Conservation (phyloP, 2,888 invertebrate species). For the Drosophila aldrichi region DNA sequence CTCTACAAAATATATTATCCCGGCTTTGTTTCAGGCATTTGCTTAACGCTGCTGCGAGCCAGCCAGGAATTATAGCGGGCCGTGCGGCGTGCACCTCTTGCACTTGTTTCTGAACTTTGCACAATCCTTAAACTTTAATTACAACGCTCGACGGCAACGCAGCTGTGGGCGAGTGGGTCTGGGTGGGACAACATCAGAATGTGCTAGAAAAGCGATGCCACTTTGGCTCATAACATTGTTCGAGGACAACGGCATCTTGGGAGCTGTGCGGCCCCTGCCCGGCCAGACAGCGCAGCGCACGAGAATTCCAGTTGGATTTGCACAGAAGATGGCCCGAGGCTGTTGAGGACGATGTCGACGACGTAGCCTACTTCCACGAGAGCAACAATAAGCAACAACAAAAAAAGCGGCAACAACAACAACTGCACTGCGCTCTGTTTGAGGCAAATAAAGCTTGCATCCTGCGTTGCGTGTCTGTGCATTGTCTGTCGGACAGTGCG, state of each 20-base stretch:
- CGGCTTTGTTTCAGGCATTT: conserved; percentile 44
- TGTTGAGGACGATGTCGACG: conserved; percentile 31
- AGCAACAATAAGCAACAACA: conserved; percentile 44
- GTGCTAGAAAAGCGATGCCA: conserved; percentile 71
- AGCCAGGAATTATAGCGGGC: conserved; percentile 21
- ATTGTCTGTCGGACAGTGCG: conserved; percentile 35
- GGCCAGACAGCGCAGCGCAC: conserved; percentile 61
- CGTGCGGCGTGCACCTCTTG: conserved; percentile 23
- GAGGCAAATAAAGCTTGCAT: conserved; percentile 72
- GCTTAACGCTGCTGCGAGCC: conserved; percentile 29
- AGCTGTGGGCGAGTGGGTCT: background rate
- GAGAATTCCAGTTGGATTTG: conserved; percentile 78
- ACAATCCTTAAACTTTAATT: conserved; percentile 75
- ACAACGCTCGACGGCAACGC: conserved; percentile 50
- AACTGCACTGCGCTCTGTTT: conserved; percentile 48
- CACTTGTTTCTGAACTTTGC: conserved; percentile 54
- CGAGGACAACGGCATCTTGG: conserved; percentile 43
- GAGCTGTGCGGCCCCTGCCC: background rate
- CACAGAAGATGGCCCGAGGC: conserved; percentile 66
- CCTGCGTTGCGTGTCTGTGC: conserved; percentile 59
- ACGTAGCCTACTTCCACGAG: conserved; percentile 51
- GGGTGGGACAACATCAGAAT: conserved; percentile 16
- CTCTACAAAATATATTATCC: background rate
- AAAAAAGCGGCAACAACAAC: conserved; percentile 26
- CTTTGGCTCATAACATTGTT: conserved; percentile 71